Base-by-base conservation (phyloP, 2,797 vertebrate genomes). In the Peromyscus attwateri region DNA sequence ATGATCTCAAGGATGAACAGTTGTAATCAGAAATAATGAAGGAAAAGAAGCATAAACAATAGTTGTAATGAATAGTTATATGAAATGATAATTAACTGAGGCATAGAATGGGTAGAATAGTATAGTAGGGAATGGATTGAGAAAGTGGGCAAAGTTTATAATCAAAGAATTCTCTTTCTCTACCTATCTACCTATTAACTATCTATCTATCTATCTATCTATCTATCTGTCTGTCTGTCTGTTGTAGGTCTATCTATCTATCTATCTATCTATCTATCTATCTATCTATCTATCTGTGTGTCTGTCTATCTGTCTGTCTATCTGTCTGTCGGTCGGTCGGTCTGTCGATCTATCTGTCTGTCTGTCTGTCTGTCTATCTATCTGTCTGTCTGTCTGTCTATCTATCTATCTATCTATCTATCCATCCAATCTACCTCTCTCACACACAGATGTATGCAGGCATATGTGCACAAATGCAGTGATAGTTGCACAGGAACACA, bases 91-190 rank as follows among this genome's bases (percentile, higher is more conserved):
- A 12, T 21, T 40, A 75, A 17, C 43, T 62, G 3, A 57, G n/a
- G 4, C 40, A 19, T 0, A 29, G 17, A 16, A 11, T 31, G 23
- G 27, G 3, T 3, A 19, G 1, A 43, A 19, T 29, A 37, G 5
- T 23, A 16, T 12, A 16, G 4, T 31, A 12, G 12, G 31, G 46
- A 81, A 37, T 46, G 4, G 4, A 25, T 3, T 34, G 19, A n/a
- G 27, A 46, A 40, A 79, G 31, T 6, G 21, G 17, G 29, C 31
- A 75, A 49, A 70, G 16, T 8, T n/a, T 12, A 7, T 89, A 66
- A 57, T 40, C 34, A 87, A 55, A 71, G 3, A 87, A 55, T 37
- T 16, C 1, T 40, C 7, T 37, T 14, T 19, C 27, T 52, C 46
- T 52, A 52, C 49, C 49, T 52, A 52, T 52, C 49, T 52, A 52